Conservation (phyloP, 2,888 invertebrate species). For the Tanytarsus gracilentus region DNA sequence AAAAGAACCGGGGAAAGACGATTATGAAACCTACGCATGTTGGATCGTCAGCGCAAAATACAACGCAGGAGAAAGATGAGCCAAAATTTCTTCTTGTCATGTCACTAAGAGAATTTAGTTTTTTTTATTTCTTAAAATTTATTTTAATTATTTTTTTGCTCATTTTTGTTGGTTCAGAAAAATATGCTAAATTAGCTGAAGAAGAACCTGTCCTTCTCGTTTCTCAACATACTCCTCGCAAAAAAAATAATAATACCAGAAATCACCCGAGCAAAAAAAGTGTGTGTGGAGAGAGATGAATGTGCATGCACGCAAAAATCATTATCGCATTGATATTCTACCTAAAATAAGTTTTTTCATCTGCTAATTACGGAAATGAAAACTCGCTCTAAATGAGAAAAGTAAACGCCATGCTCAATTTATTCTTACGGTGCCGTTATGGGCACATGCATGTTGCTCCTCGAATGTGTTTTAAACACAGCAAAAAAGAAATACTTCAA, state of each 20-base stretch:
- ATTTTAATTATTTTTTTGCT: background rate
- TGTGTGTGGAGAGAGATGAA: too few species aligned
- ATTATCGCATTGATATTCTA: background rate
- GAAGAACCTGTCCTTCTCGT: conserved; percentile 17
- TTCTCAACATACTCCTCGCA: background rate
- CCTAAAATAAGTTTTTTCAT: background rate
- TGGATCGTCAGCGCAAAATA: background rate
- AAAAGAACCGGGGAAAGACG: conserved; percentile 6
- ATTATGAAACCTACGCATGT: conserved; percentile 9
- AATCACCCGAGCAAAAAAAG: background rate
- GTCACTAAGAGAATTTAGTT: background rate
- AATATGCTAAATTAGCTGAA: background rate
- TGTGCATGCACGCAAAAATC: conserved; percentile 8
- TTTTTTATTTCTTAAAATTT: background rate
- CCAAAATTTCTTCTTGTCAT: background rate
- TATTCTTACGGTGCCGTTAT: background rate
- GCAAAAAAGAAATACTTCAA: too few species aligned
- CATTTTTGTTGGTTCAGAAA: too few species aligned
- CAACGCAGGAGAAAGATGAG: background rate
- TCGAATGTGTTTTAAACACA: too few species aligned
- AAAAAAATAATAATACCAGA: background rate
- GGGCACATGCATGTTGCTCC: background rate
- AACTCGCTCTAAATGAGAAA: conserved; percentile 5
- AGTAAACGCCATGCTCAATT: conserved; percentile 5
- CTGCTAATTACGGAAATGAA: too few species aligned